Conservation (phyloP, 2,888 invertebrate species). For the Acronicta leporina region DNA sequence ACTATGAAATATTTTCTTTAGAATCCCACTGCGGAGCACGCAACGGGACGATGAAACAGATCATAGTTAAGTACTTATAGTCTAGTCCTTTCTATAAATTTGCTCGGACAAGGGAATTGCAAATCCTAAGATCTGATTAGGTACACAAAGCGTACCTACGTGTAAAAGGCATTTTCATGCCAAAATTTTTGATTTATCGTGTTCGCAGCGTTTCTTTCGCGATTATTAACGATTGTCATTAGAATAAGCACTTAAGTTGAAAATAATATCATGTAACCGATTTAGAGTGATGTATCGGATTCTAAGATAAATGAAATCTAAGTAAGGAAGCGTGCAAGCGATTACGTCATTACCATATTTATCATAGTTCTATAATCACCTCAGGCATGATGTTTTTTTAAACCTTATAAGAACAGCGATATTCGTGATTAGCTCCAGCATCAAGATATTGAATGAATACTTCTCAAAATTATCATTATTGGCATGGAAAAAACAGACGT, state of each 20-base stretch:
- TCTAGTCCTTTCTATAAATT: too few species aligned
- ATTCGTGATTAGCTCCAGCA: constrained; percentile 81
- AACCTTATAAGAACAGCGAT: constrained; percentile 69
- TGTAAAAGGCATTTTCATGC: too few species aligned
- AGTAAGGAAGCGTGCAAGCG: constrained; percentile 70
- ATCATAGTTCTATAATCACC: constrained; percentile 73
- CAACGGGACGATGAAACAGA: too few species aligned
- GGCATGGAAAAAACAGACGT: constrained; percentile 75
- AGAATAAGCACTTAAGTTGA: not conserved
- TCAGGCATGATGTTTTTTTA: constrained; percentile 66
- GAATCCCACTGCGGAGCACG: too few species aligned
- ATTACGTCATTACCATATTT: constrained; percentile 76
- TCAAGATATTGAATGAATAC: constrained; percentile 83
- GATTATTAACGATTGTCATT: not conserved
- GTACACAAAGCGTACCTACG: too few species aligned
- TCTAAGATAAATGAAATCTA: constrained; percentile 60
- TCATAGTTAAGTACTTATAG: too few species aligned
- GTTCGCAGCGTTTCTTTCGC: not conserved
- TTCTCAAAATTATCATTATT: constrained; percentile 83
- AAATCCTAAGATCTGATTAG: too few species aligned
- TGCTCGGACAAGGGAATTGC: too few species aligned
- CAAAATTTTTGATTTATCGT: not conserved
- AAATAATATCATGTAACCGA: constrained; percentile 3
- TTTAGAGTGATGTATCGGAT: constrained; percentile 25
- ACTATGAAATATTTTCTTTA: too few species aligned